Evolutionary conservation across 2,797 vertebrate species (phyloP).

Genomic region (Lepus townsendii): DNA sequence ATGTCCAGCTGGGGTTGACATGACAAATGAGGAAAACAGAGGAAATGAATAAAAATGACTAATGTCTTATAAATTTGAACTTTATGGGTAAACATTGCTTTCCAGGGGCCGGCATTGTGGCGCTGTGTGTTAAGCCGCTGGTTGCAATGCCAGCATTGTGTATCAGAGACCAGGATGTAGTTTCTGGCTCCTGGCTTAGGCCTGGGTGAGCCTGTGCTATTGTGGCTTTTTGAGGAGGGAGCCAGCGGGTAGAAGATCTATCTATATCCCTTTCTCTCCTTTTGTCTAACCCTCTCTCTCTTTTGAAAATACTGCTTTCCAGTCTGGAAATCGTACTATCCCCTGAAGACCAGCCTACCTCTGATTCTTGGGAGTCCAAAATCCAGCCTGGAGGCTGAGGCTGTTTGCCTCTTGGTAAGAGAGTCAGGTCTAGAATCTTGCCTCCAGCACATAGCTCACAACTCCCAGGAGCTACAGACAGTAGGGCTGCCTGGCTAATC

Average conservation of each 20-base stretch:
- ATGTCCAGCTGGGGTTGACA: not conserved
- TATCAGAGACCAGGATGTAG: too few species aligned
- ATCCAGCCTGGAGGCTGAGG: not conserved
- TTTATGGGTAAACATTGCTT: not conserved
- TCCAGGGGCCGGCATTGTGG: not conserved
- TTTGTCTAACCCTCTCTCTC: too few species aligned
- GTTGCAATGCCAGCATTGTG: too few species aligned
- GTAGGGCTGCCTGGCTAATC: not conserved
- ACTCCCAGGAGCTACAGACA: not conserved
- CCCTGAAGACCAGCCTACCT: not conserved
- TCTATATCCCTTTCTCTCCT: too few species aligned
- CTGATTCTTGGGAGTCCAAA: not conserved
- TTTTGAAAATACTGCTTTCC: not conserved
- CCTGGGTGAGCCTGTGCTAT: too few species aligned
- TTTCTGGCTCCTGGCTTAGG: too few species aligned
- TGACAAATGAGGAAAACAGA: not conserved
- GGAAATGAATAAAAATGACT: not conserved
- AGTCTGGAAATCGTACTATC: not conserved
- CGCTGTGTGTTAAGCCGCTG: too few species aligned
- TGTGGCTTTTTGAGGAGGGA: too few species aligned
- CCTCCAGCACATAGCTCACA: not conserved
- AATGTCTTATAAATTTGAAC: not conserved
- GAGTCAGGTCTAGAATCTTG: not conserved
- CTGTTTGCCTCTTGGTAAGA: not conserved
- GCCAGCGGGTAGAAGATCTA: too few species aligned